Evolutionary conservation across 2,797 vertebrate species (phyloP).

Genomic region (Pseudochaenichthys georgianus): DNA sequence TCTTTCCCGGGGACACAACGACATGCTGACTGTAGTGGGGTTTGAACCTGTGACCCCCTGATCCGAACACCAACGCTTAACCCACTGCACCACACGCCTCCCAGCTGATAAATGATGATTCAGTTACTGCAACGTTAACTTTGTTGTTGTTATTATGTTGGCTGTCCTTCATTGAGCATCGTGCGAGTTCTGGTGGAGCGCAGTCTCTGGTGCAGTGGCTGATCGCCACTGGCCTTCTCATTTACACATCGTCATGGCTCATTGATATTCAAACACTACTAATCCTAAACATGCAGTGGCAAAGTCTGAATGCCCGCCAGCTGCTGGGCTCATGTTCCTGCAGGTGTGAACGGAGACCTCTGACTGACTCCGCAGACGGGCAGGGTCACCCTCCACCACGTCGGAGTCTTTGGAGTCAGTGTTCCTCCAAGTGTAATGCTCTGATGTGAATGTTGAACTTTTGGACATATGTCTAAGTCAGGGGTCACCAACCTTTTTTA

Average conservation of each 20-base stretch:
- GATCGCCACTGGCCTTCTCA: neutral
- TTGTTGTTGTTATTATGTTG: neutral
- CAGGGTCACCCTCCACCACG: too few species aligned
- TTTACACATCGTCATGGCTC: neutral
- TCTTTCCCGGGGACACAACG: too few species aligned
- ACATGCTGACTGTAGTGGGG: too few species aligned
- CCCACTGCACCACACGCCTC: too few species aligned
- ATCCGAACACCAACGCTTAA: too few species aligned
- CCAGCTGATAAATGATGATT: too few species aligned
- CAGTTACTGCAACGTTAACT: neutral
- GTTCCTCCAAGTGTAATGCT: too few species aligned
- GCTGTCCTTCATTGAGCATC: neutral
- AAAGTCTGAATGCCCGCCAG: neutral
- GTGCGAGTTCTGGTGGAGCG: neutral
- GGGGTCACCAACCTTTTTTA: too few species aligned
- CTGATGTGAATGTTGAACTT: too few species aligned
- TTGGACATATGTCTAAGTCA: too few species aligned
- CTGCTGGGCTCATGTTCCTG: neutral
- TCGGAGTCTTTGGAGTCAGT: too few species aligned
- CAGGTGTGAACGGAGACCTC: neutral
- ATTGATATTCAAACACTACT: neutral
- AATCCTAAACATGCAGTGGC: neutral
- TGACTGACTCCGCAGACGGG: neutral
- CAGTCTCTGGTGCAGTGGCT: neutral
- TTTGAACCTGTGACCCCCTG: too few species aligned